Conservation (phyloP, 2,113 vertebrate genomes). For the Phocoena sinus region DNA sequence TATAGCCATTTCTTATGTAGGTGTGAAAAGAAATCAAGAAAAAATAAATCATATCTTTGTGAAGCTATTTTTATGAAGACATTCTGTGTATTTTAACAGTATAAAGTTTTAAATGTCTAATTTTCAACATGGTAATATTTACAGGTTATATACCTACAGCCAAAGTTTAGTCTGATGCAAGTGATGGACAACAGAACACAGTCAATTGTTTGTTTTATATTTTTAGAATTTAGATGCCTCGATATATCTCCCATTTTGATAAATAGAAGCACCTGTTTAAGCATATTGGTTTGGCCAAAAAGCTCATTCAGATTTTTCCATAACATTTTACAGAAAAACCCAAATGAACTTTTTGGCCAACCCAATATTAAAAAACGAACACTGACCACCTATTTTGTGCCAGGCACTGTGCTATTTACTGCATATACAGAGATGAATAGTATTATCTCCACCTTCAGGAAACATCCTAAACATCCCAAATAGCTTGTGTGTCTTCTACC, state of each 20-base stretch:
- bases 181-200: background rate
- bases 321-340: background rate
- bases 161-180: background rate
- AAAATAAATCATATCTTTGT: background rate
- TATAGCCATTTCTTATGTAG: background rate
- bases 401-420: background rate
- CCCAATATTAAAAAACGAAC: background rate
- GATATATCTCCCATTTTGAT: background rate
- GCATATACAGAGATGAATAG: background rate
- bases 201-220: background rate
- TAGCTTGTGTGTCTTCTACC: background rate
- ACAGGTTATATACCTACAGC: background rate
- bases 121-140: slow-evolving; percentile 17
- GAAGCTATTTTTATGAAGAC: background rate
- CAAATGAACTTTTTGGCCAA: background rate
- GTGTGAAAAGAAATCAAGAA: background rate
- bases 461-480: background rate
- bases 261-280: background rate
- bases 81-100: background rate
- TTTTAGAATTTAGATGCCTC: background rate
- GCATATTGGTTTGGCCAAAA: background rate
- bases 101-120: background rate
- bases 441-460: background rate
- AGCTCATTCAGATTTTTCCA: too few relatives aligned
- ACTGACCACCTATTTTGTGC: background rate